A percentile compares a stretch with the other conserved stretches of the same genome.
Evolutionary conservation across 2,888 invertebrate species (phyloP).

Genomic region (Drosophila multiciliata): DNA sequence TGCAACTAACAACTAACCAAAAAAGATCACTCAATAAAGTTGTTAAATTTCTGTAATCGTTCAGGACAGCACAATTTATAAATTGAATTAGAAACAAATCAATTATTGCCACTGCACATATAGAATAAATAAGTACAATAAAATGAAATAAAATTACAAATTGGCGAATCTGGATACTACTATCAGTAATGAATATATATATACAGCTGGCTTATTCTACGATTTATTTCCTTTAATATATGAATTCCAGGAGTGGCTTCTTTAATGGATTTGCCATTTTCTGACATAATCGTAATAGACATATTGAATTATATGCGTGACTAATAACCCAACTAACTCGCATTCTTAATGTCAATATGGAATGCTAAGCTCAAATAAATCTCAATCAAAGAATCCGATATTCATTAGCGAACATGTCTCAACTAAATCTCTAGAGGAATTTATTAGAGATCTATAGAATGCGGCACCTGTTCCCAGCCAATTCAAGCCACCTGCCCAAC

Average conservation of each 20-base stretch:
- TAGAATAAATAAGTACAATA: neutral
- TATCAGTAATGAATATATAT: too few relatives aligned
- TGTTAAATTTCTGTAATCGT: slow-evolving; percentile 16
- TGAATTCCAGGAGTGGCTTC: too few relatives aligned
- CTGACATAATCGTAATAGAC: slow-evolving; percentile 2
- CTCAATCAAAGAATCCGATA: neutral
- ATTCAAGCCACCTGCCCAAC: slow-evolving; percentile 27
- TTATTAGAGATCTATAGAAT: slow-evolving; percentile 1
- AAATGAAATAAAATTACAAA: neutral
- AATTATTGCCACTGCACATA: too few relatives aligned
- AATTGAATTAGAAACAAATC: too few relatives aligned
- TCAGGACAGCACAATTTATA: neutral
- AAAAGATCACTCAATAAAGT: slow-evolving; percentile 40
- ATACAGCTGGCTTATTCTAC: too few relatives aligned
- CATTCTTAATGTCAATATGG: slow-evolving; percentile 7
- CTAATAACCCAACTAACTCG: slow-evolving; percentile 1
- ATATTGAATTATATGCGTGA: neutral
- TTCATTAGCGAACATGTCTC: slow-evolving; percentile 6
- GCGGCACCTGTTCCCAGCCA: slow-evolving; percentile 43
- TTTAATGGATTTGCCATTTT: neutral
- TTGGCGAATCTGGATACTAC: neutral
- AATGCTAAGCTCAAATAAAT: slow-evolving; percentile 1
- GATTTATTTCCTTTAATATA: too few relatives aligned
- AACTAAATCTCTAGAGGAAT: slow-evolving; percentile 8
- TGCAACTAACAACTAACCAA: slow-evolving; percentile 22